Evolutionary conservation across 2,113 vertebrate genomes (phyloP), one percentile per base, ranked within the genome.

Genomic region (Saimiri boliviensis): DNA sequence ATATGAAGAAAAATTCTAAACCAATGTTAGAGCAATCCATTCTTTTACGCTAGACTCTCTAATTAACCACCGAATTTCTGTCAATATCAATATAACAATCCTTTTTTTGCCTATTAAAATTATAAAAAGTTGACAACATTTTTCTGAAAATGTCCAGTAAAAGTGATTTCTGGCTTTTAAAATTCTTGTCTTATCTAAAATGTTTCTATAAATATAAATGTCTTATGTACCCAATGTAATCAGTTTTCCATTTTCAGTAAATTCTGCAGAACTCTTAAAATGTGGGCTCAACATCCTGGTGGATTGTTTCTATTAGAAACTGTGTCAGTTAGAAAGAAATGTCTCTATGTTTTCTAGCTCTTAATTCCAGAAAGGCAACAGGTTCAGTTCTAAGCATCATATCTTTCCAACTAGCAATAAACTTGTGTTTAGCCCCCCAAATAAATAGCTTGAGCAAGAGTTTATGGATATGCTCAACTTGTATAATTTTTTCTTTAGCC

Each of bases 221-320:
- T 92, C 91, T 81, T 95, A 66, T 94, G 5, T 89, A 80, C 19
- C 71, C 80, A 81, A 54, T 66, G 52, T 96, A 94, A 97, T 93
- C 94, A 92, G 25, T 63, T 95, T 97, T 97, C 92, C 30, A 74
- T 92, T 95, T 97, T 96, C 82, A 60, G 45, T 80, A 89, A 92
- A 93, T 96, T 97, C 74, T 93, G 79, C 95, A 93, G 45, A 54
- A 89, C 74, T 97, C 91, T 86, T 32, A 76, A 94, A 98, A 97
- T 98, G 80, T 83, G 89, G 95, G 96, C n/a, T 91, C 89, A 98
- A 86, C 56, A 98, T 99, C 97, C 94, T 98, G 97, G 98, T 92
- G 91, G 97, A 98, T 98, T 97, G 93, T 97, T 98, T 97, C 92
- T 95, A 97, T 98, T 98, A 99, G 92, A 49, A 96, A 96, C 93